Evolutionary conservation across 35 echinoderm and acorn worm species (phyloP).

Genomic region (Amphiura filiformis): DNA sequence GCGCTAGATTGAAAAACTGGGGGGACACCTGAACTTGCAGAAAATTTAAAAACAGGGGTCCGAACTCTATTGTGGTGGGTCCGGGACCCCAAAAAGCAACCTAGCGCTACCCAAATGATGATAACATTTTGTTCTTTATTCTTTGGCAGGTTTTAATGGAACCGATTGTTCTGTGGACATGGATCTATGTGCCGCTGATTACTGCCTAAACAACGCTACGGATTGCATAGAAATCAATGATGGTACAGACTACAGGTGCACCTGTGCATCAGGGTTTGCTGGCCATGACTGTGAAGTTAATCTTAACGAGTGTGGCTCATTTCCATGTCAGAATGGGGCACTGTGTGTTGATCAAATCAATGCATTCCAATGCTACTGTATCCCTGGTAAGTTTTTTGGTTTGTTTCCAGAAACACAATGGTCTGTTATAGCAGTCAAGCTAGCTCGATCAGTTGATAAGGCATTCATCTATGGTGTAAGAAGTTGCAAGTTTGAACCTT

Average conservation of each 20-base stretch:
- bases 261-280: constrained; percentile 52
- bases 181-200: constrained; percentile 49
- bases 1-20: no score
- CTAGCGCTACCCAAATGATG: no score
- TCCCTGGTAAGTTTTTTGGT: neutral
- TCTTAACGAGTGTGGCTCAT: constrained; percentile 43
- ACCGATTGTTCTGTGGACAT: constrained; percentile 62
- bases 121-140: no score
- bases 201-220: constrained; percentile 60
- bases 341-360: constrained; percentile 39
- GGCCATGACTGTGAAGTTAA: constrained; percentile 50
- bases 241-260: constrained; percentile 75
- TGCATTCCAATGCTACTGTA: constrained; percentile 27
- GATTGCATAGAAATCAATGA: constrained; percentile 43
- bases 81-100: no score
- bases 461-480: neutral
- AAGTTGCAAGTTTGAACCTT: neutral
- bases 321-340: constrained; percentile 28
- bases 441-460: no score
- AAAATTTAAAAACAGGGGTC: no score
- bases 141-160: no score
- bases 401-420: no score
- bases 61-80: no score
- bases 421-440: no score
- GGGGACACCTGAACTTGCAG: no score